Percentiles rank a stretch among this genome's conserved stretches.
Conservation (phyloP, 2,797 vertebrate genomes). For the Lindbergichthys nudifrons region DNA sequence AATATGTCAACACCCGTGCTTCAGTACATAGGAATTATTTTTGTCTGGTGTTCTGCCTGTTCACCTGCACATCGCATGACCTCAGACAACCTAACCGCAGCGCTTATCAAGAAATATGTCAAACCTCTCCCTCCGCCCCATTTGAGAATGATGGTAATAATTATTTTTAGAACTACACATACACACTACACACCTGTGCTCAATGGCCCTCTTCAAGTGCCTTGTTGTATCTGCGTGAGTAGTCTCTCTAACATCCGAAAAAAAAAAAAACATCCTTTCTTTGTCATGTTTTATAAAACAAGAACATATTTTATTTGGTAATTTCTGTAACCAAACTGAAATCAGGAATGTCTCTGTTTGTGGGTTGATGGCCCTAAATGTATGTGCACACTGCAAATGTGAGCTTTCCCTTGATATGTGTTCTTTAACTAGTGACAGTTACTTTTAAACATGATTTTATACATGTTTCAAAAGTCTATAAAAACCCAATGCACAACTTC, state of each 20-base stretch:
- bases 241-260: neutral
- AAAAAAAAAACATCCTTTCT: neutral
- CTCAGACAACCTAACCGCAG: neutral
- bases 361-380: too few relatives aligned
- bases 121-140: neutral
- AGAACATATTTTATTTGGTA: neutral
- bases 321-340: neutral
- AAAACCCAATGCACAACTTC: neutral
- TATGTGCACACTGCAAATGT: too few relatives aligned
- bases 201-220: constrained; percentile 4
- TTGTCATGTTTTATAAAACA: neutral
- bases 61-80: neutral
- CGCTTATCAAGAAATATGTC: neutral
- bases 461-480: neutral
- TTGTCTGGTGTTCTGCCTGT: neutral
- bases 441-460: neutral
- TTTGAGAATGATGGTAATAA: neutral
- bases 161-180: constrained; percentile 47
- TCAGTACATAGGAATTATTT: constrained; percentile 5
- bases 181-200: constrained; percentile 10
- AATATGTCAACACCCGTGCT: neutral
- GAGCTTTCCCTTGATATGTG: neutral
- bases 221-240: neutral
- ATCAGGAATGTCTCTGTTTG: too few relatives aligned
- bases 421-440: neutral